Evolutionary conservation across 2,888 invertebrate species (phyloP).

Genomic region (Troides aeacus): DNA sequence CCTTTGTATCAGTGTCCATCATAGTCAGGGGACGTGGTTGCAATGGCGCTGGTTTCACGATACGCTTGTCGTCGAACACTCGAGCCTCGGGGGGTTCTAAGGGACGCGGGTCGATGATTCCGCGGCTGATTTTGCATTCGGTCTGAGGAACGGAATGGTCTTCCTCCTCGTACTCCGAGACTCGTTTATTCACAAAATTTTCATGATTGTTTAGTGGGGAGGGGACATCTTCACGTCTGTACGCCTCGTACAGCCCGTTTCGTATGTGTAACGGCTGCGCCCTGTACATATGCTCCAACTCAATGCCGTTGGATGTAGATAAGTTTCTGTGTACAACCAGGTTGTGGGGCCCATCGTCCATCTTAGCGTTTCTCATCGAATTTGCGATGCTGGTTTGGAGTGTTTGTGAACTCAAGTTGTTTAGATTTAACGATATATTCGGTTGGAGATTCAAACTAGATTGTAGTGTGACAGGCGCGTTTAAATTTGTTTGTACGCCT

Average conservation of each 20-base stretch:
- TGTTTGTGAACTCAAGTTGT: constrained; percentile 45
- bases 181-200: constrained; percentile 64
- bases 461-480: constrained; percentile 51
- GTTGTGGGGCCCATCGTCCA: constrained; percentile 64
- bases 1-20: constrained; percentile 60
- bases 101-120: constrained; percentile 51
- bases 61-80: constrained; percentile 59
- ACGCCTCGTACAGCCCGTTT: constrained; percentile 66
- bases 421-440: constrained; percentile 60
- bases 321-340: constrained; percentile 59
- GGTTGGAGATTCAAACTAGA: constrained; percentile 56
- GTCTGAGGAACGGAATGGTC: constrained; percentile 57
- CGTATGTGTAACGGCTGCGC: constrained; percentile 48
- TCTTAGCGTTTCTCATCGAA: constrained; percentile 48
- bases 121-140: constrained; percentile 46
- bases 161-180: constrained; percentile 70
- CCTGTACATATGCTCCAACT: constrained; percentile 57
- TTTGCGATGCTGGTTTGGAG: constrained; percentile 58
- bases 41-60: constrained; percentile 69
- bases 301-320: constrained; percentile 64
- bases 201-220: constrained; percentile 61
- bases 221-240: constrained; percentile 58
- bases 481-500: constrained; percentile 38
- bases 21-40: constrained; percentile 65
- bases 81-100: constrained; percentile 63